Conservation (phyloP, 2,888 invertebrate species). For the Empis livida region DNA sequence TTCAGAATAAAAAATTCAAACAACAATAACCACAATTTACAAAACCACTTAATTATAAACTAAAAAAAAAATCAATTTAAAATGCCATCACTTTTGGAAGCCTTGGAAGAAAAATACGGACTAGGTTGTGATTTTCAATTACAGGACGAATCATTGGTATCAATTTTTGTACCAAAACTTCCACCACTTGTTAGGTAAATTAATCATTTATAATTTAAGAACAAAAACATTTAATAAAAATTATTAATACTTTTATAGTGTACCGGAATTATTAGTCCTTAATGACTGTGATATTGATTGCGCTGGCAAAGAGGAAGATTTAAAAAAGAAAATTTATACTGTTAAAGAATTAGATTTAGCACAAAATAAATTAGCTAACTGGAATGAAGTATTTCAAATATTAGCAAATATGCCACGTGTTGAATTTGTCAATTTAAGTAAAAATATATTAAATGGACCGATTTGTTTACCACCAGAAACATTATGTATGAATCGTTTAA, state of each 20-base stretch:
- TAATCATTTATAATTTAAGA: too few species aligned
- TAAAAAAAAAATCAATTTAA: not conserved
- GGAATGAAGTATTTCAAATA: conserved; percentile 84
- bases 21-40: too few species aligned
- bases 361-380: conserved; percentile 77
- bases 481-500: conserved; percentile 43
- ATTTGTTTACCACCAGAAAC: conserved; percentile 37
- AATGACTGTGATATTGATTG: conserved; percentile 86
- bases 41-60: too few species aligned
- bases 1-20: too few species aligned
- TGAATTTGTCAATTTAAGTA: conserved; percentile 83
- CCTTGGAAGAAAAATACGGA: conserved; percentile 76
- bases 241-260: conserved; percentile 34
- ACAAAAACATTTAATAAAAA: not conserved
- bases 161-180: conserved; percentile 76
- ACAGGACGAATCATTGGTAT: conserved; percentile 41
- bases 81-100: conserved; percentile 85
- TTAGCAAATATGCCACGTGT: conserved; percentile 78
- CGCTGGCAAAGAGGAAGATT: conserved; percentile 68
- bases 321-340: conserved; percentile 71
- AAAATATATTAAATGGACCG: conserved; percentile 67
- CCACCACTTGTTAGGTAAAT: conserved; percentile 46
- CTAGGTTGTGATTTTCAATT: conserved; percentile 41
- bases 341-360: conserved; percentile 92
- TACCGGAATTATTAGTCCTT: conserved; percentile 72